Evolutionary conservation across 2,888 invertebrate species (phyloP), one percentile per base, ranked within the genome.

Genomic region (Pseudoips prasinana): DNA sequence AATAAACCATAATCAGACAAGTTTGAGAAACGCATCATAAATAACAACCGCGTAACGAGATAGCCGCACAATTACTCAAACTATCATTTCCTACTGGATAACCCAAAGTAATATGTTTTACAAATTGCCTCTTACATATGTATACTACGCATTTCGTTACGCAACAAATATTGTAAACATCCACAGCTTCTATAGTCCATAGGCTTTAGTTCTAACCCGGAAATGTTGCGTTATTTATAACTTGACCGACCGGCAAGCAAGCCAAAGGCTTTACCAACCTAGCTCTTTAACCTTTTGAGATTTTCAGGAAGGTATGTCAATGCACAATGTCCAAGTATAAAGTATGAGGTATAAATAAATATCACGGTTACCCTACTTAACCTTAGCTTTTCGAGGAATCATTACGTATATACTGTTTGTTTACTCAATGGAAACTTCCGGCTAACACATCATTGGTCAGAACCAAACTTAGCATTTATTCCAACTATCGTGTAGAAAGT

Each of bases 171-270:
- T 50, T 64, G 63, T 60, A 58, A 65, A 63, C 70, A 63, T 59
- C 48, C 51, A 58, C 50, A 57, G 58, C 59, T 5, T 59, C 46
- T 57, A 53, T 50, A 52, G 45, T 49, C 36, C 26, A 35, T 42
- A 39, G 35, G 22, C 29, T 39, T 8, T 2, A 7, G 28, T 38
- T 39, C 17, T 55, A 56, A 64, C 62, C 65, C 68, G 76, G 77
- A 77, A 78, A 73, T 8, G 46, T 35, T 29, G 35, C 28, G 48
- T 74, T 72, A 75, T 74, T 73, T 72, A 74, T 71, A 62, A 66
- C 52, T 59, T 63, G 66, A 64, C 67, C 67, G 58, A 58, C 46
- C 59, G 56, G 35, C 10, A 58, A n/a, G n/a, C n/a, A n/a, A n/a
- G n/a, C n/a, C n/a, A n/a, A n/a, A n/a, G n/a, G n/a, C n/a, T n/a